These are phyloP conservation scores for Rhopilema esculentum DNA, from an alignment of 30 jellyfish, hydroid and myxozoan genomes.

Conservation along the genomic window DNA sequence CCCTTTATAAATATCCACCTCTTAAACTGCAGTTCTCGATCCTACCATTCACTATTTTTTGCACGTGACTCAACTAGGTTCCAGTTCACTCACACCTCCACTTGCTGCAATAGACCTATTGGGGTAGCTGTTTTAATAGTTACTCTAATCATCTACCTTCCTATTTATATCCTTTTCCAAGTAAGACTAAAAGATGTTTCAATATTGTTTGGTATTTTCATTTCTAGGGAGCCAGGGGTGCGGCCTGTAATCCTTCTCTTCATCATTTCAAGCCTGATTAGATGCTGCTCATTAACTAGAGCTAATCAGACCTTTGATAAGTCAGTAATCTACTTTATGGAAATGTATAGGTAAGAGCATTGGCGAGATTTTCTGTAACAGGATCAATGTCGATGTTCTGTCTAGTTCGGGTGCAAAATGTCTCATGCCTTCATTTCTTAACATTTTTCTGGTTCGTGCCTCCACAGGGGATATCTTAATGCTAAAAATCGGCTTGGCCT, in stretches of 20 bases:
- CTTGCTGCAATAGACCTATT: too few species aligned
- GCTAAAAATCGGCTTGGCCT: background rate
- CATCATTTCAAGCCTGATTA: background rate
- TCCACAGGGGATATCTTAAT: background rate
- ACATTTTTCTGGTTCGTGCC: background rate
- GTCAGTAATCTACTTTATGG: background rate
- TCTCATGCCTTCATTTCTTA: background rate
- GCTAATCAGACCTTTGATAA: background rate
- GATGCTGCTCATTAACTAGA: background rate
- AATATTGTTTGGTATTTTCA: too few species aligned
- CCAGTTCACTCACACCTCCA: too few species aligned
- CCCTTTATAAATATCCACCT: too few species aligned
- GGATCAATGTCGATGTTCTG: background rate
- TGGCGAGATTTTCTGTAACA: background rate
- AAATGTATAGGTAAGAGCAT: background rate
- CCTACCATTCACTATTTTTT: too few species aligned
- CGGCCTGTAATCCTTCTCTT: background rate
- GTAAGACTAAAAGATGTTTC: too few species aligned
- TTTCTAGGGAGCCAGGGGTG: too few species aligned
- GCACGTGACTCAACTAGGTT: too few species aligned
- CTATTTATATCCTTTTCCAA: too few species aligned
- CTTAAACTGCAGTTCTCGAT: too few species aligned
- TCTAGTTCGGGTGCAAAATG: background rate
- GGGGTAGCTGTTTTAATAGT: too few species aligned
- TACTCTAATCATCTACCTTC: too few species aligned